phyloP scores from a whole-genome alignment of 23 tunicate genomes.

The Ascidia mentula region DNA sequence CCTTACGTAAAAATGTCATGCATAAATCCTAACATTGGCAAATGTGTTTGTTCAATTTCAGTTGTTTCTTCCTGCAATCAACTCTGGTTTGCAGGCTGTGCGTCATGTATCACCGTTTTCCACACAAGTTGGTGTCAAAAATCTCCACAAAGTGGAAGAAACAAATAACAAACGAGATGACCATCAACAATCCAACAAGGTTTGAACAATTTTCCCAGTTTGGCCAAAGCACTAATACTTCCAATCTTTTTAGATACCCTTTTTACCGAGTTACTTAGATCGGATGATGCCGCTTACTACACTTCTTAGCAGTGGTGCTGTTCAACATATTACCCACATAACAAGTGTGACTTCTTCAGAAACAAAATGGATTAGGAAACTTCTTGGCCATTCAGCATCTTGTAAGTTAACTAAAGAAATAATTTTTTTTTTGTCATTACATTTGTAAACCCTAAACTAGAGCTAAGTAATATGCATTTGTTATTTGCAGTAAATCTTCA shows the following conservation, averaged over 20 bases:
- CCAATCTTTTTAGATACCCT: constrained; percentile 10
- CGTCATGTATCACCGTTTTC: neutral
- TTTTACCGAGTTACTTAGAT: constrained; percentile 26
- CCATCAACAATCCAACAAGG: neutral
- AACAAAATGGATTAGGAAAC: neutral
- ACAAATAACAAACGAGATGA: neutral
- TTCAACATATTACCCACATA: neutral
- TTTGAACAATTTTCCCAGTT: neutral
- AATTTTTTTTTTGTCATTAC: too few relatives aligned
- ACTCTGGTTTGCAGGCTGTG: neutral
- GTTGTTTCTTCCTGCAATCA: neutral
- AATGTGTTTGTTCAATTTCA: too few relatives aligned
- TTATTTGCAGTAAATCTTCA: neutral
- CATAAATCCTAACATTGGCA: too few relatives aligned
- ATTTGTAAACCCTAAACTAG: neutral
- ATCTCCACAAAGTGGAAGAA: neutral
- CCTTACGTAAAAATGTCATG: too few relatives aligned
- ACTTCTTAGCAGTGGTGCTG: constrained; percentile 3
- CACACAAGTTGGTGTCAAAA: neutral
- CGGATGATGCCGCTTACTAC: constrained; percentile 30
- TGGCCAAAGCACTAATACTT: too few relatives aligned
- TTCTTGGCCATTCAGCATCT: neutral
- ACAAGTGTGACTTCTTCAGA: neutral
- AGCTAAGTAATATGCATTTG: neutral
- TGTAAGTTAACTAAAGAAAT: neutral